Conservation (phyloP, 1,140 invertebrate species). For the Saccostrea echinata region DNA sequence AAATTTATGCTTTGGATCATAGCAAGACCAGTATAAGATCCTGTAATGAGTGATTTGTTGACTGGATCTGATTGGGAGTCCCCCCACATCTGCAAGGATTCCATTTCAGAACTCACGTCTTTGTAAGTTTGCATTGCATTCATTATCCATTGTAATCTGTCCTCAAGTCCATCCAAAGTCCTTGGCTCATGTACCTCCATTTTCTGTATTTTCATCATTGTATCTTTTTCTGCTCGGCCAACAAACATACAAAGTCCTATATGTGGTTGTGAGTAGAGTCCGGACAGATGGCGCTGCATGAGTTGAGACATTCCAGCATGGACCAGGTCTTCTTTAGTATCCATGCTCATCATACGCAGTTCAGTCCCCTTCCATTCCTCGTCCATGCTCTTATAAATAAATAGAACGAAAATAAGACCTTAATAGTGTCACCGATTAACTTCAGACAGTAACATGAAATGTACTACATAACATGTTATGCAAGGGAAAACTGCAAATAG, state of each 20-base stretch:
- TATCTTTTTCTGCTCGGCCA: not conserved
- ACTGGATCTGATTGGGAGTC: not conserved
- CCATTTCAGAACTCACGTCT: not conserved
- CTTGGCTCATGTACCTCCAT: not conserved
- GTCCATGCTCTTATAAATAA: not conserved
- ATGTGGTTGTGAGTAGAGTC: not conserved
- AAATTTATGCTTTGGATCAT: not conserved
- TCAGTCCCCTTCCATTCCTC: not conserved
- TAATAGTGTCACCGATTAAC: not conserved
- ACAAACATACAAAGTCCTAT: not conserved
- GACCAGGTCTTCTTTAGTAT: not conserved
- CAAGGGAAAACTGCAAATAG: not conserved
- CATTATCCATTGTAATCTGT: not conserved
- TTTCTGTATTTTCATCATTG: not conserved
- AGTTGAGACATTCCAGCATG: constrained; percentile 22
- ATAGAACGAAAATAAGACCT: not conserved
- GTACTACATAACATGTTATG: not conserved
- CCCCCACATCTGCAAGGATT: not conserved
- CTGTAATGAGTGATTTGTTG: not conserved
- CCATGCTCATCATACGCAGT: not conserved
- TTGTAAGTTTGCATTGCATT: not conserved
- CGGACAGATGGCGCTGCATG: not conserved
- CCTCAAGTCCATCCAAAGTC: not conserved
- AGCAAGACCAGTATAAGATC: not conserved
- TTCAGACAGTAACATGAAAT: not conserved